phyloP scores from a whole-genome alignment of 2,113 vertebrate genomes.

The Scophthalmus maximus region DNA sequence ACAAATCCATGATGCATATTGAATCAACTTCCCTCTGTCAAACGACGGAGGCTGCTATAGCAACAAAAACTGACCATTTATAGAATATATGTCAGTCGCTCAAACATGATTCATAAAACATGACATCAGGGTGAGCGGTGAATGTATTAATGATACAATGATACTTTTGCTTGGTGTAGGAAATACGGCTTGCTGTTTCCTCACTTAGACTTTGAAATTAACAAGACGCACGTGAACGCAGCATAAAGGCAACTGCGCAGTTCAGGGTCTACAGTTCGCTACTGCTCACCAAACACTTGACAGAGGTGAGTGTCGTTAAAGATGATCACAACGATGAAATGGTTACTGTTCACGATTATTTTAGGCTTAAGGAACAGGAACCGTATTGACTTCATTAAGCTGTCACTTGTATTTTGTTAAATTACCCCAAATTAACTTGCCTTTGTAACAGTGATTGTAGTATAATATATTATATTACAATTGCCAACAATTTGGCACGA shows the following conservation, averaged over 20 bases:
- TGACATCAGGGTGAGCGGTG: too few relatives aligned
- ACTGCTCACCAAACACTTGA: not conserved
- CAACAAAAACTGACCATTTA: too few relatives aligned
- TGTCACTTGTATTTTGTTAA: not conserved
- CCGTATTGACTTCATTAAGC: not conserved
- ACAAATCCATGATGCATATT: not conserved
- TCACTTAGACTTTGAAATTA: not conserved
- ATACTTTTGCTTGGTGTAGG: too few relatives aligned
- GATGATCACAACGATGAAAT: not conserved
- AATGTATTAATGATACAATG: too few relatives aligned
- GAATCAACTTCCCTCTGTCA: constrained; percentile 1
- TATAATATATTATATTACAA: too few relatives aligned
- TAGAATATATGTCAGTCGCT: not conserved
- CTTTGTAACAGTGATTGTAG: not conserved
- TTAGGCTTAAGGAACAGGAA: too few relatives aligned
- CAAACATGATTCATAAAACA: constrained; percentile 8
- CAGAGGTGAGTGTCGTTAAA: constrained; percentile 23
- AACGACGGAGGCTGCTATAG: not conserved
- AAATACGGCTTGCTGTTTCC: not conserved
- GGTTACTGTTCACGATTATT: too few relatives aligned
- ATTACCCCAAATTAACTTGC: not conserved
- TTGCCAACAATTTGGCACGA: too few relatives aligned
- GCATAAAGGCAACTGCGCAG: constrained; percentile 39
- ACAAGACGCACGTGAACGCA: constrained; percentile 41
- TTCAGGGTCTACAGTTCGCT: constrained; percentile 5